Evolutionary conservation across 92 coral and sea anemone species (phyloP).

Genomic region (Plumapathes pennacea): DNA sequence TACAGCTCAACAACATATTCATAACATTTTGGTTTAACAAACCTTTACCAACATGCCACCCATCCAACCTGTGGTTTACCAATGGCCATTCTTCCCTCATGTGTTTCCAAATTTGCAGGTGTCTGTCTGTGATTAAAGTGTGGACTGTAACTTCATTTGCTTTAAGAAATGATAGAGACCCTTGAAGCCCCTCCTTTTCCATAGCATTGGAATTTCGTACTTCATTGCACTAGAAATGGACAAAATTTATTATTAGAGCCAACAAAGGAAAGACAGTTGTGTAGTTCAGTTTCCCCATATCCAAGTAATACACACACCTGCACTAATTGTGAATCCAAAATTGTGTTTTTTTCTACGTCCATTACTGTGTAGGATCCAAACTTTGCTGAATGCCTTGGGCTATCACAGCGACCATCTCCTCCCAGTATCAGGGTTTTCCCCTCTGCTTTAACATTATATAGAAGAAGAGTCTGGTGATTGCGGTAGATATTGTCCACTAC

Average conservation of each 20-base stretch:
- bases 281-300: no score
- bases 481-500: slow-evolving; percentile 14
- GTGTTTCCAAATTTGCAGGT: slow-evolving; percentile 13
- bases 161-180: background rate
- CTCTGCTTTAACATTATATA: slow-evolving; percentile 8
- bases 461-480: slow-evolving; percentile 10
- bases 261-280: no score
- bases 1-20: no score
- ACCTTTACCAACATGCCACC: slow-evolving; percentile 35
- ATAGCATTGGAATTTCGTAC: slow-evolving; percentile 14
- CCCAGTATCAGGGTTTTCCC: slow-evolving; percentile 18
- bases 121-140: slow-evolving; percentile 24
- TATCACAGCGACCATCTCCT: slow-evolving; percentile 50
- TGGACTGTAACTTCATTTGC: background rate
- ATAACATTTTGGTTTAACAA: no score
- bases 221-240: slow-evolving; percentile 1
- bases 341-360: slow-evolving; percentile 26
- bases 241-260: no score
- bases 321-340: slow-evolving; percentile 19
- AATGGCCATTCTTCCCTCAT: slow-evolving; percentile 23
- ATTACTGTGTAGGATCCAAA: slow-evolving; percentile 22
- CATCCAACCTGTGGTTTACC: slow-evolving; percentile 14
- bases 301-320: no score
- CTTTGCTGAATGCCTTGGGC: slow-evolving; percentile 39
- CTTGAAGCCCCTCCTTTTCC: slow-evolving; percentile 3